These are phyloP conservation scores for Cheilosia impressa DNA, from an alignment of 2,888 invertebrate species.

Conservation along the genomic window DNA sequence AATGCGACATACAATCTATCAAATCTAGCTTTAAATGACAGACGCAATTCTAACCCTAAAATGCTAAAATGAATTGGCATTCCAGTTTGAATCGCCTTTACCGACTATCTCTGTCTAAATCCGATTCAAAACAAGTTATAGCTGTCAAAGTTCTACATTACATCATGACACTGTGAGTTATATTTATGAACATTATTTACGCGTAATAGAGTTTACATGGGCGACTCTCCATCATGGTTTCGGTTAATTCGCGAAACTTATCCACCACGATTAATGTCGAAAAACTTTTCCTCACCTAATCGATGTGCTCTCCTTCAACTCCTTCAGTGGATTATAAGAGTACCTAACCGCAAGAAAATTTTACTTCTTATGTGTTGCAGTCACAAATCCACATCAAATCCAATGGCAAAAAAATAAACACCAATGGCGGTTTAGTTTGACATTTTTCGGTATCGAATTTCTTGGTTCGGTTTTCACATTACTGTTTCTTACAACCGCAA, in stretches of 20 bases:
- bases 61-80: too few relatives aligned
- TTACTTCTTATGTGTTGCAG: not conserved
- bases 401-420: not conserved
- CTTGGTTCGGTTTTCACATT: conserved; percentile 25
- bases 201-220: too few relatives aligned
- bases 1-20: too few relatives aligned
- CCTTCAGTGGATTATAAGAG: conserved; percentile 18
- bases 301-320: conserved; percentile 45
- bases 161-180: too few relatives aligned
- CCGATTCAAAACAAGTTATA: too few relatives aligned
- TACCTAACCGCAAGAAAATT: conserved; percentile 12
- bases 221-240: too few relatives aligned
- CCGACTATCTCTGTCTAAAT: too few relatives aligned
- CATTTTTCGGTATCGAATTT: conserved; percentile 50
- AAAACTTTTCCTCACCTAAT: conserved; percentile 32
- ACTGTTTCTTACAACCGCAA: conserved; percentile 25
- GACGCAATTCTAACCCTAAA: too few relatives aligned
- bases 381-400: conserved; percentile 5
- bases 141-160: too few relatives aligned
- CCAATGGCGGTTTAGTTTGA: conserved; percentile 14
- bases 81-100: too few relatives aligned
- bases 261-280: conserved; percentile 31
- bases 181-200: too few relatives aligned
- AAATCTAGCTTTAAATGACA: too few relatives aligned
- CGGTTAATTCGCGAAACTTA: conserved; percentile 10